Evolutionary conservation across 2,797 vertebrate genomes (phyloP).

Genomic region (Clarias laeviceps): DNA sequence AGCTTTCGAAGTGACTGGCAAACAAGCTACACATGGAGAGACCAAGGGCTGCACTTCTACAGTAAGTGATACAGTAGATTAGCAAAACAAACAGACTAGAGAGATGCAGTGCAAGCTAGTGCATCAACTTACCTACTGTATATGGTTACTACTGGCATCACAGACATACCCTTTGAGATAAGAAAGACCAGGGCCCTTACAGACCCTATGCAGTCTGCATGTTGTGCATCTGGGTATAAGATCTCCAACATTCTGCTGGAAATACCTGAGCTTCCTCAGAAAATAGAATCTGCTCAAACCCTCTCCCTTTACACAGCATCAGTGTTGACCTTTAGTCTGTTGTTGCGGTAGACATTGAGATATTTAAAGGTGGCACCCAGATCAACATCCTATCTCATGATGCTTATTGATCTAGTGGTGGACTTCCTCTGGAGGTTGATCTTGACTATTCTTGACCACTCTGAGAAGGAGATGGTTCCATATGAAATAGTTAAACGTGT

Average conservation of each 20-base stretch:
- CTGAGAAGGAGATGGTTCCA: background rate
- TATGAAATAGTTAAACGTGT: background rate
- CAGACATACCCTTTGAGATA: too few relatives aligned
- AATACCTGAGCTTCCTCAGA: background rate
- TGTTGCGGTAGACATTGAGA: background rate
- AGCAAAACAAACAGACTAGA: too few relatives aligned
- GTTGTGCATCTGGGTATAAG: background rate
- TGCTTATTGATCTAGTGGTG: background rate
- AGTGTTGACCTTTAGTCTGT: background rate
- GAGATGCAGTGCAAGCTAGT: too few relatives aligned
- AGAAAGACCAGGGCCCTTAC: too few relatives aligned
- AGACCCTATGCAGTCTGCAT: too few relatives aligned
- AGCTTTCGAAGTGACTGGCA: too few relatives aligned
- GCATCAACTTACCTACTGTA: too few relatives aligned
- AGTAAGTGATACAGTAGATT: too few relatives aligned
- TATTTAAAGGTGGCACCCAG: background rate
- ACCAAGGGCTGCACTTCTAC: too few relatives aligned
- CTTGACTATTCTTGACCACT: background rate
- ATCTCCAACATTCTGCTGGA: background rate
- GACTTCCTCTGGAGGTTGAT: background rate
- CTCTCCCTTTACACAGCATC: background rate
- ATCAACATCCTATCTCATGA: background rate
- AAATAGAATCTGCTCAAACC: background rate
- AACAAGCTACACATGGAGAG: too few relatives aligned
- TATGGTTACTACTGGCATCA: too few relatives aligned